Conservation (phyloP, 2,888 invertebrate species). For the Hymenopus coronatus region DNA sequence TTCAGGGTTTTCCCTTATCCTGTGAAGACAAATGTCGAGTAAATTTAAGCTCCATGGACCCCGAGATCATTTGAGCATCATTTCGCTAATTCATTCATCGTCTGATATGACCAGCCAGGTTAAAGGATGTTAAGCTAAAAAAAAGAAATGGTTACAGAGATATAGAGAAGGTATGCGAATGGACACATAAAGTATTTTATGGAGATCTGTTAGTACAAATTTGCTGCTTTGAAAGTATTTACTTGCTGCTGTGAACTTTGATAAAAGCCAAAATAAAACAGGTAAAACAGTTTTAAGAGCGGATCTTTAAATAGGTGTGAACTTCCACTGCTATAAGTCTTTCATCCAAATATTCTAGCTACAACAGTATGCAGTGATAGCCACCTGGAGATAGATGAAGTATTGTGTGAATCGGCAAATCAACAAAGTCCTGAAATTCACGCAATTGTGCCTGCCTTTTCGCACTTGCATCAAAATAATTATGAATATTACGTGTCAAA, state of each 20-base stretch:
- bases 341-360: too few species aligned
- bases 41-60: too few species aligned
- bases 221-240: neutral
- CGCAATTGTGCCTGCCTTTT: neutral
- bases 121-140: too few species aligned
- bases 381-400: slow-evolving; percentile 7
- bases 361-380: slow-evolving; percentile 9
- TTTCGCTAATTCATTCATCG: too few species aligned
- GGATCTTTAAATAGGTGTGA: neutral
- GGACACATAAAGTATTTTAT: too few species aligned
- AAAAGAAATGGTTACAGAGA: too few species aligned
- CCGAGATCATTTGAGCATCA: too few species aligned
- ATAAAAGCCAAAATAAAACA: slow-evolving; percentile 3
- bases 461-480: neutral
- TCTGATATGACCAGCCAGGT: too few species aligned
- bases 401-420: neutral
- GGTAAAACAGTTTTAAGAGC: neutral
- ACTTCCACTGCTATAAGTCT: too few species aligned
- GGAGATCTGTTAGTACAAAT: neutral
- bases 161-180: too few species aligned
- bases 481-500: neutral
- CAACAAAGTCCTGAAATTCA: neutral
- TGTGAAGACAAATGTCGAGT: too few species aligned
- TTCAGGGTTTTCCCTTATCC: too few species aligned
- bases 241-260: neutral